Evolutionary conservation across 30 jellyfish, hydroid and myxozoan species (phyloP), one percentile per base, ranked within the genome.

Genomic region (Chrysaora quinquecirrha): DNA sequence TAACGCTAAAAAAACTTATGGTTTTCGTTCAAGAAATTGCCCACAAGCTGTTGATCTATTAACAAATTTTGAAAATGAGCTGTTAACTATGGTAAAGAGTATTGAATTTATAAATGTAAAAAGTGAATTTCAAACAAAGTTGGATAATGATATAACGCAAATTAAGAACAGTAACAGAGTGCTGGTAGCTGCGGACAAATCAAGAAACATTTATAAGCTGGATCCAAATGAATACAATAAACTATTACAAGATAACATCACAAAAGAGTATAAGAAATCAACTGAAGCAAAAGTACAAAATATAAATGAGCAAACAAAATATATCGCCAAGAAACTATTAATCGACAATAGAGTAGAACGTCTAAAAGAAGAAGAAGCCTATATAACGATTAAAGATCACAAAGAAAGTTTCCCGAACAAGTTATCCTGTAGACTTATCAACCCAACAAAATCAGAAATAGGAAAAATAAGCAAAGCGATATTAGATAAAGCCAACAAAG

Each of bases 371-470:
- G n/a, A n/a, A n/a, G n/a, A n/a, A n/a, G n/a, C n/a, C n/a, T n/a
- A n/a, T n/a, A n/a, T n/a, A n/a, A n/a, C 94, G 63, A 63, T 83
- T 21, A 71, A 83, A 60, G 94, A 83, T 76, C 89, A 71, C 63
- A 83, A 83, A 64, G 94, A 83, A 43, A 47, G 46, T 52, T 83
- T 83, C 75, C 65, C 89, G 33, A 71, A 33, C 61, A 73, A 83
- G 16, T 30, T 48, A 49, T 38, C 89, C 23, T 83, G 89, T 64
- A 63, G 88, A 18, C 73, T 83, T 4, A 83, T 72, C 19, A 71
- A 83, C 49, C 82, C 94, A 50, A 28, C 87, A 30, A 83, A 73
- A 83, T 9, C 83, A 18, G 94, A 83, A 9, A 31, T 83, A 9
- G 91, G 91, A 23, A 81, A 81, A 71, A 38, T 81, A 33, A 83